Conservation (phyloP, 2,113 vertebrate genomes). For the Notothenia coriiceps region DNA sequence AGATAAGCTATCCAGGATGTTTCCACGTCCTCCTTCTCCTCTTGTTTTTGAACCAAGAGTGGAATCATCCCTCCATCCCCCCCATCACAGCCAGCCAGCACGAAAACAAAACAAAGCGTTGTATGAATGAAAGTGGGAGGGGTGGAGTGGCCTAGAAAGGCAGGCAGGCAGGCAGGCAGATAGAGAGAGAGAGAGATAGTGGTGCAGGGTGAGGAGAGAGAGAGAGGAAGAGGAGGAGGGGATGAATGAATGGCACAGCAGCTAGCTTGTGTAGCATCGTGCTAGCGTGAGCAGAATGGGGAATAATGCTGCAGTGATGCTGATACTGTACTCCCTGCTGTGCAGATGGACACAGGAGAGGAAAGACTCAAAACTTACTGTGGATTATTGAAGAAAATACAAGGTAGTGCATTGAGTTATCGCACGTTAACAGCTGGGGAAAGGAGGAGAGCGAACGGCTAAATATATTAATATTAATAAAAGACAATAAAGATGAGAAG, state of each 20-base stretch:
- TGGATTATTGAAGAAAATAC: not conserved
- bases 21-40: slow-evolving; percentile 43
- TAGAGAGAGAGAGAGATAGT: slow-evolving; percentile 72
- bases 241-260: slow-evolving; percentile 66
- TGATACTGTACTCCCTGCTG: slow-evolving; percentile 1
- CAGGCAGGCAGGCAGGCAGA: slow-evolving; percentile 58
- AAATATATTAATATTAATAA: too few species aligned
- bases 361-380: not conserved
- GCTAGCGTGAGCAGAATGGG: slow-evolving; percentile 56
- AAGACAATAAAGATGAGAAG: too few species aligned
- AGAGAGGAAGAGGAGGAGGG: slow-evolving; percentile 47
- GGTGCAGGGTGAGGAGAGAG: slow-evolving; percentile 69
- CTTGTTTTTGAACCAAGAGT: slow-evolving; percentile 62
- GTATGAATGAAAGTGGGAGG: slow-evolving; percentile 83
- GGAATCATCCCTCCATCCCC: slow-evolving; percentile 57
- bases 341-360: not conserved
- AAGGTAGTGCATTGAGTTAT: too few species aligned
- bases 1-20: slow-evolving; percentile 65
- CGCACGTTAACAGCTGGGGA: too few species aligned
- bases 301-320: slow-evolving; percentile 38
- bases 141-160: slow-evolving; percentile 78
- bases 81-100: slow-evolving; percentile 39
- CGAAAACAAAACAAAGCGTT: slow-evolving; percentile 80
- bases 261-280: slow-evolving; percentile 46
- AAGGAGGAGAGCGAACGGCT: too few species aligned